Base-by-base conservation (phyloP, 2,888 invertebrate species). In the Helobdella robusta region DNA sequence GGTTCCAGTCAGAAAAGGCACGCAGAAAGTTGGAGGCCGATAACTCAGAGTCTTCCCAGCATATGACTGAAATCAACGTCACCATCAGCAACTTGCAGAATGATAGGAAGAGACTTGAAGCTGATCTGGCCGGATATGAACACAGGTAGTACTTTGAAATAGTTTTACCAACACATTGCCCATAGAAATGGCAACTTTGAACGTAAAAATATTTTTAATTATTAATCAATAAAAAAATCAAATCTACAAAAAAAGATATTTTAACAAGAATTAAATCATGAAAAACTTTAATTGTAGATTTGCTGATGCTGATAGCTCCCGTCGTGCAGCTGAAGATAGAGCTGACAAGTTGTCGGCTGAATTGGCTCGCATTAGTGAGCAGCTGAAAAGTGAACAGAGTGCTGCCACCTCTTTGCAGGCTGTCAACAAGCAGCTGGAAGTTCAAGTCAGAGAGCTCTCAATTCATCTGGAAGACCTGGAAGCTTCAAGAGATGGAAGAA, bases 11-110 rank as follows among this genome's bases (percentile, higher is more conserved):
- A 18, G 66, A 66, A 32, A 66, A 63, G 52, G 66, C 66, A 11
- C 66, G 66, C 54, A 66, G 63, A 63, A 52, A 63, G 36, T 32
- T 61, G 36, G 66, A 66, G n/a, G 25, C 36, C 2, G 66, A 66
- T 2, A 62, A 32, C 30, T 34, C 44, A 5, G 62, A 66, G 6
- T 52, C 66, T 6, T 63, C 66, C 18, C 50, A 65, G 40, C 64
- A 52, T 35, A 56, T 66, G 30, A 66, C 32, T 28, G 66, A 66
- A 46, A 62, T 66, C 36, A 65, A 66, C 66, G 44, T 66, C 35
- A 66, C 64, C 35, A 63, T 66, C 46, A 32, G 30, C 34, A 54
- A 64, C 56, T 34, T 66, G 52, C 64, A 65, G 40, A 62, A 30
- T 35, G 66, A 66, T 23, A 46, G 60, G 20, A 64, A 61, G 25